phyloP scores from a whole-genome alignment of 2,888 invertebrate genomes.

The Apamea monoglypha region DNA sequence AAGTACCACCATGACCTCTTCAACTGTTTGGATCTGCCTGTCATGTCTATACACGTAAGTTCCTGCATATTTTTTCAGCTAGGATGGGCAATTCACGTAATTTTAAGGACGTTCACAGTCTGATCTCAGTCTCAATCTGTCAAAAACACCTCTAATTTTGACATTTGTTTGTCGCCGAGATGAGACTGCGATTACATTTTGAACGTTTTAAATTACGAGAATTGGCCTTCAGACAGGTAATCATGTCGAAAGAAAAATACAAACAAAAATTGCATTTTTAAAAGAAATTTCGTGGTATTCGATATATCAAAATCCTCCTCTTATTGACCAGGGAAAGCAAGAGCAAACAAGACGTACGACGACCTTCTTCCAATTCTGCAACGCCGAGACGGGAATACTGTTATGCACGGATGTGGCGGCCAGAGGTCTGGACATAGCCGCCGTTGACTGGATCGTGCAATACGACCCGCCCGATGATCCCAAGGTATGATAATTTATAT shows the following conservation, averaged over 20 bases:
- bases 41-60: constrained; percentile 98
- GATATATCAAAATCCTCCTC: no score
- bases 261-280: no score
- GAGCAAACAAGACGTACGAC: constrained; percentile 99
- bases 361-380: constrained; percentile 99
- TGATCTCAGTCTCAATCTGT: no score
- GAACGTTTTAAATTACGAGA: no score
- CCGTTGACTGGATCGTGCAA: constrained; percentile 99
- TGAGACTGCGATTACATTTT: no score
- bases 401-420: constrained; percentile 99
- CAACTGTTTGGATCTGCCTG: constrained; percentile 99
- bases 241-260: no score
- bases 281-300: no score
- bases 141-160: no score
- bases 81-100: no score
- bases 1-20: constrained; percentile 98
- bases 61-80: constrained; percentile 2
- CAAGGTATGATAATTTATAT: constrained; percentile 91
- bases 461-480: constrained; percentile 99
- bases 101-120: no score
- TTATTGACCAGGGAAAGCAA: constrained; percentile 96
- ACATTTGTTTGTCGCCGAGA: no score
- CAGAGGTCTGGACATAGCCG: constrained; percentile 98
- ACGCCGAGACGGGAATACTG: constrained; percentile 97
- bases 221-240: no score